A percentile compares a stretch with the other conserved stretches of the same genome.
Evolutionary conservation across 2,113 vertebrate species (phyloP).

Genomic region (Micronycteris hirsuta): DNA sequence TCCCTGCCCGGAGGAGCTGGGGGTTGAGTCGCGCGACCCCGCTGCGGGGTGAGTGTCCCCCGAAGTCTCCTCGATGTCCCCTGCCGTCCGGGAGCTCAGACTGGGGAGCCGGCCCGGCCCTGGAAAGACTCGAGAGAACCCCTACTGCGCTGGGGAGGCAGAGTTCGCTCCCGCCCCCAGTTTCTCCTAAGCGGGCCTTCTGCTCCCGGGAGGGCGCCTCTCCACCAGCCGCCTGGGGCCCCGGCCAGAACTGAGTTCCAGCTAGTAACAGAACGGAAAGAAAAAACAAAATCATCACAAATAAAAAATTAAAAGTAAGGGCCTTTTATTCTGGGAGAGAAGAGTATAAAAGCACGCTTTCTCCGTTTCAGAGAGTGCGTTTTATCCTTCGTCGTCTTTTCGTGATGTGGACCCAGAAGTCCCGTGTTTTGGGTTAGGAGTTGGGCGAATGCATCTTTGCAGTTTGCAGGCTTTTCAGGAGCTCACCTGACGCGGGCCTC

Average conservation of each 20-base stretch:
- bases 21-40: not conserved
- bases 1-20: accelerated
- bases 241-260: slow-evolving; percentile 47
- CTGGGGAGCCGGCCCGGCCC: not conserved
- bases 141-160: not conserved
- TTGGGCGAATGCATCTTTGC: not conserved
- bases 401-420: not conserved
- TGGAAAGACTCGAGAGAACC: not conserved
- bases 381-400: not conserved
- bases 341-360: not conserved
- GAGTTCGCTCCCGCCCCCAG: not conserved
- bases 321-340: slow-evolving; percentile 26
- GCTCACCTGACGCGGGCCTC: not conserved
- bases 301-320: slow-evolving; percentile 10
- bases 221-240: slow-evolving; percentile 42
- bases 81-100: not conserved
- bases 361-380: not conserved
- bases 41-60: accelerated
- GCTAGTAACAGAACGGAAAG: slow-evolving; percentile 52
- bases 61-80: not conserved
- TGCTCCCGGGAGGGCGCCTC: slow-evolving; percentile 37
- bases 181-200: not conserved
- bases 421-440: not conserved
- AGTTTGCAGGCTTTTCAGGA: not conserved
- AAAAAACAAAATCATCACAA: slow-evolving; percentile 42